Conservation (phyloP, 2,113 vertebrate species). For the Manacus vitellinus region DNA sequence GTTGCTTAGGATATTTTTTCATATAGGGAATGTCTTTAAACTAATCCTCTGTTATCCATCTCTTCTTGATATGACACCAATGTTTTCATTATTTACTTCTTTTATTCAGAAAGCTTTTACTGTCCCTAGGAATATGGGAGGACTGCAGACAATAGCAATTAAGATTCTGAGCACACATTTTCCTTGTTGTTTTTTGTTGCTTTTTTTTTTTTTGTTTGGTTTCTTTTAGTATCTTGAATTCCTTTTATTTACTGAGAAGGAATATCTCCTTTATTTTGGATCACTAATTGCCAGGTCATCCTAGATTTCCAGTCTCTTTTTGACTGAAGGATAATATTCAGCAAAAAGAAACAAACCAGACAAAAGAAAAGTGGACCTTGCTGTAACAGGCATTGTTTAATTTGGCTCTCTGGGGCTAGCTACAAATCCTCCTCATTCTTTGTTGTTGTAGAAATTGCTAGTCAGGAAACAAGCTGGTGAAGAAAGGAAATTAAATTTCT, state of each 20-base stretch:
- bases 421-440: conserved; percentile 31
- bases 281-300: conserved; percentile 49
- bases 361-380: not conserved
- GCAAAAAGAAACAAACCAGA: not conserved
- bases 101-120: not conserved
- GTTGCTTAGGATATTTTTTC: conserved; percentile 16
- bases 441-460: not conserved
- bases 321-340: conserved; percentile 29
- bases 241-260: conserved; percentile 30
- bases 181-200: not conserved
- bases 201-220: not conserved
- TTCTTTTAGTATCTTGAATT: conserved; percentile 27
- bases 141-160: conserved; percentile 14
- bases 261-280: conserved; percentile 44
- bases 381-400: conserved; percentile 41
- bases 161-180: conserved; percentile 29
- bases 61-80: not conserved
- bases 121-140: not conserved
- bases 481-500: not conserved
- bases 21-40: not conserved
- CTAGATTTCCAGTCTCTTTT: not conserved
- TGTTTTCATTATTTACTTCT: conserved; percentile 20
- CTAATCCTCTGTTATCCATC: not conserved
- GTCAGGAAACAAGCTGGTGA: conserved; percentile 23
- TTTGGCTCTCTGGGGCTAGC: conserved; percentile 34